A percentile compares a stretch with the other conserved stretches of the same genome.
phyloP scores from a whole-genome alignment of 2,888 invertebrate genomes.

The Trissonchulus latispiculum region DNA sequence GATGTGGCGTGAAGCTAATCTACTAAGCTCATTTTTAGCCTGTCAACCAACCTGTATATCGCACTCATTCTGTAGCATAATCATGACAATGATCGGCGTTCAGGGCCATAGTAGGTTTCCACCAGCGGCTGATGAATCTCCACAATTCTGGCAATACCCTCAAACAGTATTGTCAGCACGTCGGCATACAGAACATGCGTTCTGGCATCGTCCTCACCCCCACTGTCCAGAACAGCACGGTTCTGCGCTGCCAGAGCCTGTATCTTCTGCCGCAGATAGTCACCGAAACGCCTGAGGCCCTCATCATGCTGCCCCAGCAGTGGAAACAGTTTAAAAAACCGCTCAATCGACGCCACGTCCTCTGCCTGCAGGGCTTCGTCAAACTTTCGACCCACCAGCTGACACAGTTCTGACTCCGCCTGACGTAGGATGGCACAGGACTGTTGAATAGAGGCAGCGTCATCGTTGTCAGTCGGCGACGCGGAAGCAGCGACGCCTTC shows the following conservation, averaged over 20 bases:
- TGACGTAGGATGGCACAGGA: conserved; percentile 63
- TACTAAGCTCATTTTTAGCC: too few relatives aligned
- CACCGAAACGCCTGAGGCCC: conserved; percentile 77
- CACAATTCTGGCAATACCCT: conserved; percentile 60
- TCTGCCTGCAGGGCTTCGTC: conserved; percentile 78
- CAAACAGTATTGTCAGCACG: conserved; percentile 68
- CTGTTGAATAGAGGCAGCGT: conserved; percentile 55
- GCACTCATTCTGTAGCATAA: conserved; percentile 60
- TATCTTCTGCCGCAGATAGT: conserved; percentile 51
- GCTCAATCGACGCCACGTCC: conserved; percentile 77
- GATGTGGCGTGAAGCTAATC: too few relatives aligned
- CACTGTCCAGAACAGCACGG: conserved; percentile 35
- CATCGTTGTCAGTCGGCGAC: conserved; percentile 19
- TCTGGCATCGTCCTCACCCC: conserved; percentile 56
- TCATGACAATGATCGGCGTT: conserved; percentile 61
- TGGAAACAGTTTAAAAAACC: conserved; percentile 94
- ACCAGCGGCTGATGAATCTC: conserved; percentile 71
- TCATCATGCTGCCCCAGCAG: conserved; percentile 78
- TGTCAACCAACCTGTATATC: conserved; percentile 3
- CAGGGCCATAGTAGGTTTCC: conserved; percentile 74
- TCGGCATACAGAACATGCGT: conserved; percentile 71
- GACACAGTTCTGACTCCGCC: conserved; percentile 60
- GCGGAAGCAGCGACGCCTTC: conserved; percentile 53
- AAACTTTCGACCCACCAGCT: conserved; percentile 66
- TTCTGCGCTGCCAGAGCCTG: conserved; percentile 34